phyloP scores from a whole-genome alignment of 2,888 invertebrate genomes.

The Drosophila antonietae region DNA sequence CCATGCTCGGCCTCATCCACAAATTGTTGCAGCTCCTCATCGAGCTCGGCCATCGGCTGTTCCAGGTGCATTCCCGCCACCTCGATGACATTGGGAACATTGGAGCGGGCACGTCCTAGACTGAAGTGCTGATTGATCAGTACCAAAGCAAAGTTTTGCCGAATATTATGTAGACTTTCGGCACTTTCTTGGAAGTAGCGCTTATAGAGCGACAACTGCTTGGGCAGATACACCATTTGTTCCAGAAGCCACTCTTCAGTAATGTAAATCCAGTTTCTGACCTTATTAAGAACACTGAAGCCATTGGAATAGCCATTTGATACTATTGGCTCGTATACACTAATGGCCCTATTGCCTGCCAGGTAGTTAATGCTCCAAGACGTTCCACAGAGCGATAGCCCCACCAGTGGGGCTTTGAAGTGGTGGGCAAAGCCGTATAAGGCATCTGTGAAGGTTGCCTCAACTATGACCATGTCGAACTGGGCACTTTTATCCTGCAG shows the following conservation, averaged over 20 bases:
- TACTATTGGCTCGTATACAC: constrained; percentile 57
- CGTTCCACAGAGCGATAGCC: constrained; percentile 55
- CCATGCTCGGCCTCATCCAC: constrained; percentile 71
- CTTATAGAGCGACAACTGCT: constrained; percentile 49
- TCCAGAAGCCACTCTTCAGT: constrained; percentile 59
- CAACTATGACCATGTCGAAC: constrained; percentile 59
- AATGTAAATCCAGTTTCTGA: constrained; percentile 54
- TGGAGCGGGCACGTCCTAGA: constrained; percentile 70
- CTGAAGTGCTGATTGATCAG: constrained; percentile 82
- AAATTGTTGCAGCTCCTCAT: constrained; percentile 57
- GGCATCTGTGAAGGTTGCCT: constrained; percentile 73
- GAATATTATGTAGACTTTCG: constrained; percentile 46
- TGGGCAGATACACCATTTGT: constrained; percentile 43
- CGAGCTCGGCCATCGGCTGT: constrained; percentile 28
- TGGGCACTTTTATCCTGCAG: constrained; percentile 27
- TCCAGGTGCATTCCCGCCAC: constrained; percentile 78
- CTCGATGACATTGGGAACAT: constrained; percentile 76
- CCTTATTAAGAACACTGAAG: constrained; percentile 21
- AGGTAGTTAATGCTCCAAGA: constrained; percentile 60
- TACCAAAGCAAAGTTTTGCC: constrained; percentile 72
- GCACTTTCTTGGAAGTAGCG: constrained; percentile 46
- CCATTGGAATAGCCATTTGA: constrained; percentile 32
- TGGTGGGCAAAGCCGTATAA: constrained; percentile 74
- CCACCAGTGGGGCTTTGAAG: constrained; percentile 75
- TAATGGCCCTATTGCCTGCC: constrained; percentile 67